Evolutionary conservation across 2,797 vertebrate genomes (phyloP), one percentile per base, ranked within the genome.

Genomic region (Poecile montanus): DNA sequence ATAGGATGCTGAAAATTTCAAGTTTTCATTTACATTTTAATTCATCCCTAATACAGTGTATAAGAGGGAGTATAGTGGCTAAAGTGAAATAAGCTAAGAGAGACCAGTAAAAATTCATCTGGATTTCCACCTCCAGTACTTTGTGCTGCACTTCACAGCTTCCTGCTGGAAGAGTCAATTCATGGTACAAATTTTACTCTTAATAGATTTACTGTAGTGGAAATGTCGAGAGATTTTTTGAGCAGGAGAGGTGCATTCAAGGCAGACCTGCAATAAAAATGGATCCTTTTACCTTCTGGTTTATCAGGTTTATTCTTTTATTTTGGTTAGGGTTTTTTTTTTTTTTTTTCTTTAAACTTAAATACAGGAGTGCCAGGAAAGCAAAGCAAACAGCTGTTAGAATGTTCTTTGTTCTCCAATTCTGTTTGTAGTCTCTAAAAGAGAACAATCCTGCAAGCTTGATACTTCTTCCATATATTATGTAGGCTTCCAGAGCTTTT

Each of bases 381-480:
- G 83, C 75, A 94, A 80, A 91, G 78, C 57, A 93, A 94, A 79
- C 75, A 91, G 38, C 76, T 79, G 76, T 89, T 94, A 73, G 51
- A 89, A 65, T 76, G 56, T 14, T 83, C 87, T 96, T 94, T 94
- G 93, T 96, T 95, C 82, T 88, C 57, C 51, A 81, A 32, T 91
- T 96, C 92, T 93, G 38, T 97, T 92, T 95, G 82, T 94, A 92
- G 87, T 95, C n/a, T 30, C 62, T 82, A 45, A 80, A 91, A 93
- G 38, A 88, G 40, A 89, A 86, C 61, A 95, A 89, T 93, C 51
- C 47, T 91, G 79, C 13, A 81, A 80, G 62, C 38, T 61, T 78
- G 71, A 78, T 85, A 50, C 62, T 78, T 86, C 94, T 85, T 63
- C 65, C 56, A 25, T 91, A 4, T 34, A 45, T 80, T 89, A 20